A percentile compares a stretch with the other conserved stretches of the same genome.
Evolutionary conservation across 2,113 vertebrate species (phyloP).

Genomic region (Calonectris borealis): DNA sequence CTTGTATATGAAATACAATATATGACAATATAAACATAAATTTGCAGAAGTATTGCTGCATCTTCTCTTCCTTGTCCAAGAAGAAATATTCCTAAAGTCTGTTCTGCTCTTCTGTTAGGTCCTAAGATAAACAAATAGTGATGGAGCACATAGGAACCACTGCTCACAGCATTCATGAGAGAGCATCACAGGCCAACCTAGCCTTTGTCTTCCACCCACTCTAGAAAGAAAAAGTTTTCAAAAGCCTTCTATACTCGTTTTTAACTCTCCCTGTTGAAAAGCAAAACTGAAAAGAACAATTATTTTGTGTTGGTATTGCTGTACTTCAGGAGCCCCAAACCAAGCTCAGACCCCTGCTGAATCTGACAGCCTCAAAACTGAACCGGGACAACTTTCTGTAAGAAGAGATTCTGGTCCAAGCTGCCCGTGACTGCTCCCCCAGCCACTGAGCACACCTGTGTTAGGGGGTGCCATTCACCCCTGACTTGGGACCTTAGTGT

Average conservation of each 20-base stretch:
- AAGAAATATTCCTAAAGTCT: neutral
- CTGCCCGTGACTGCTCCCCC: neutral
- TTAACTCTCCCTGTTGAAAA: neutral
- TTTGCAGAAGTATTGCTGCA: neutral
- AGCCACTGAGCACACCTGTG: neutral
- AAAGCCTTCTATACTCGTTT: neutral
- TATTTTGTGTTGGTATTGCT: neutral
- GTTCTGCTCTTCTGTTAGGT: neutral
- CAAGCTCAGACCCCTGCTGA: neutral
- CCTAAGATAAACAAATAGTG: neutral
- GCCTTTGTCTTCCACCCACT: neutral
- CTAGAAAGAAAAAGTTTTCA: neutral
- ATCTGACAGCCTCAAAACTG: neutral
- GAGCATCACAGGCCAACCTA: neutral
- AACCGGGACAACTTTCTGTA: neutral
- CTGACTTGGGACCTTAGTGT: neutral
- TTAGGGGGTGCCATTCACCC: neutral
- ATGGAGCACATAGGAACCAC: neutral
- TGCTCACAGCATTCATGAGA: neutral
- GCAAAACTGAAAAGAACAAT: neutral
- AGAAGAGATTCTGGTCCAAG: neutral
- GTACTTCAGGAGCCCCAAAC: neutral
- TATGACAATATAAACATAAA: neutral
- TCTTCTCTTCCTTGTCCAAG: neutral
- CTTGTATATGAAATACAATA: neutral